Evolutionary conservation across 2,888 invertebrate species (phyloP).

Genomic region (Malthinus seriepunctatus): DNA sequence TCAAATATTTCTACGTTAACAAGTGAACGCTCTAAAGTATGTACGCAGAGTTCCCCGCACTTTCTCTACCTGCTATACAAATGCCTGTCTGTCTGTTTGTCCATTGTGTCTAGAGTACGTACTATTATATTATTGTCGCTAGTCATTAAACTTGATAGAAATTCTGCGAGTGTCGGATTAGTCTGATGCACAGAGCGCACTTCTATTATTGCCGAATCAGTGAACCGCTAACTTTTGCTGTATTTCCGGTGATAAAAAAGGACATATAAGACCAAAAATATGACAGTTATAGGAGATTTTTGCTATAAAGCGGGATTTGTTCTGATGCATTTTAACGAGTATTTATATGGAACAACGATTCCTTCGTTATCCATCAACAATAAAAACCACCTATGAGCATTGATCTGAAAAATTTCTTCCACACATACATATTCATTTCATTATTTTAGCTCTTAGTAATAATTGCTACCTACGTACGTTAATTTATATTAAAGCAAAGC

Average conservation of each 20-base stretch:
- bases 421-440: neutral
- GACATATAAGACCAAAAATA: slow-evolving; percentile 33
- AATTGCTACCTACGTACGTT: neutral
- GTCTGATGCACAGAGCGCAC: slow-evolving; percentile 24
- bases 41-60: neutral
- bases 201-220: slow-evolving; percentile 33
- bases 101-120: neutral
- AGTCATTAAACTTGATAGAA: slow-evolving; percentile 37
- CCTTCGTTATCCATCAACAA: slow-evolving; percentile 4
- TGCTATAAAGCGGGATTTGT: slow-evolving; percentile 33
- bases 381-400: neutral
- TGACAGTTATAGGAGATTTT: slow-evolving; percentile 32
- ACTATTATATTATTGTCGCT: slow-evolving; percentile 37
- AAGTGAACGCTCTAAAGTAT: slow-evolving; percentile 5
- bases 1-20: slow-evolving; percentile 6
- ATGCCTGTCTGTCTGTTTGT: slow-evolving; percentile 26
- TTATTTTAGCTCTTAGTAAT: neutral
- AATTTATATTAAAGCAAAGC: too few species aligned
- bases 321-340: slow-evolving; percentile 34
- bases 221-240: slow-evolving; percentile 37
- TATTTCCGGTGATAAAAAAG: slow-evolving; percentile 36
- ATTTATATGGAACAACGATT: slow-evolving; percentile 30
- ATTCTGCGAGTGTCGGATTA: slow-evolving; percentile 29
- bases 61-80: slow-evolving; percentile 8
- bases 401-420: slow-evolving; percentile 4